Percentiles rank a stretch among this genome's conserved stretches.
phyloP scores from a whole-genome alignment of 2,797 vertebrate genomes.

The Poeciliopsis turneri region DNA sequence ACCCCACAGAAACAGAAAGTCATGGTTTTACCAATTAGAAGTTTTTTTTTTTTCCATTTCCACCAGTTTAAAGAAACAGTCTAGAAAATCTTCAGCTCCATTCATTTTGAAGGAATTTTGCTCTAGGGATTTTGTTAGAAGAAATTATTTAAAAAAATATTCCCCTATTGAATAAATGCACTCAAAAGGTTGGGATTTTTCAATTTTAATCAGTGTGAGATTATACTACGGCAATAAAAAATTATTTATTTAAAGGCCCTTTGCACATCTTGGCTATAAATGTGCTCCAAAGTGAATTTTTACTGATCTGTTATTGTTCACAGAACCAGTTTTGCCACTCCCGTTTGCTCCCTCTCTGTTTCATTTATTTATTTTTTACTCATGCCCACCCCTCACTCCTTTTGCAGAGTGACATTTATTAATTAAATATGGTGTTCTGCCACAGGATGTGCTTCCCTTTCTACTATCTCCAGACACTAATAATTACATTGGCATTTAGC shows the following conservation, averaged over 20 bases:
- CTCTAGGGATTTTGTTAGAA: neutral
- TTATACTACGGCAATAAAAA: neutral
- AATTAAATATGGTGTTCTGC: slow-evolving; percentile 81
- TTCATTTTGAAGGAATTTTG: neutral
- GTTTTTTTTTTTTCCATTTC: neutral
- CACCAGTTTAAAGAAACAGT: neutral
- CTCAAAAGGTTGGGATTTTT: neutral
- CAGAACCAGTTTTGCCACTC: slow-evolving; percentile 53
- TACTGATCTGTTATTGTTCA: slow-evolving; percentile 29
- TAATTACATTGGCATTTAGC: slow-evolving; percentile 88
- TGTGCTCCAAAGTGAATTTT: slow-evolving; percentile 16
- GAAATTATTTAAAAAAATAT: neutral
- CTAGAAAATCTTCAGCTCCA: neutral
- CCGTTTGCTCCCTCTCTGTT: slow-evolving; percentile 18
- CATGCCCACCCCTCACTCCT: slow-evolving; percentile 56
- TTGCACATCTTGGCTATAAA: neutral
- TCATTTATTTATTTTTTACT: slow-evolving; percentile 41
- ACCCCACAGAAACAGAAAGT: neutral
- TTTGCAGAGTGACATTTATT: slow-evolving; percentile 80
- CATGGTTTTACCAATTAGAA: neutral
- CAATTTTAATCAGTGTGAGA: neutral
- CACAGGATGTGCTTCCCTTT: slow-evolving; percentile 74
- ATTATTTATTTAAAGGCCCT: neutral
- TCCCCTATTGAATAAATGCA: neutral
- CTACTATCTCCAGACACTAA: slow-evolving; percentile 81